Evolutionary conservation across 2,888 invertebrate species (phyloP), one percentile per base, ranked within the genome.

Genomic region (Galerucella nymphaeae): DNA sequence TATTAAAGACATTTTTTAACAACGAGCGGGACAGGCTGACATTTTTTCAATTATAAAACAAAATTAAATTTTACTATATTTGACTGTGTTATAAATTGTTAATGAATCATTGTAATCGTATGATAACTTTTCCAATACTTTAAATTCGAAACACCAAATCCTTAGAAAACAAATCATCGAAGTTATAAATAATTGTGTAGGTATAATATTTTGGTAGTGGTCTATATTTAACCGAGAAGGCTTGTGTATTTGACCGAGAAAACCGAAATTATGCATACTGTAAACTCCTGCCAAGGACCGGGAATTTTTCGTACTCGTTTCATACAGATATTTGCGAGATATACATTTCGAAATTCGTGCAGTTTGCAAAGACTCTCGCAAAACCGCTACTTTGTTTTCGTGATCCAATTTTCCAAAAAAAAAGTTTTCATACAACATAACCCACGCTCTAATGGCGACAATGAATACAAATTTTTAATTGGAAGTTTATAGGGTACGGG

Each of bases 251-350:
- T 73, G 73, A 73, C 73, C 70, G 73, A 73, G 66, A 73, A 73
- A 73, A 70, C 73, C 66, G 73, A 70, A 73, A 73, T 70, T 73
- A 70, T 73, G 73, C 70, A 73, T 68, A 71, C 55, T 59, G 59
- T 63, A 64, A 71, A 68, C 71, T 64, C 68, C 65, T 74, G 74
- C 74, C 74, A 74, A 71, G 74, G 74, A 74, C 68, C 71, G 64
- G 71, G 74, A 53, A 74, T 74, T 74, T 74, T 74, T 74, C 64
- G 74, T 71, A 65, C 71, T 74, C 71, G 68, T 71, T 74, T 71
- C 65, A 65, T 42, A 45, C 59, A 71, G 58, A 67, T 70, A 70
- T 71, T 73, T 66, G 67, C 58, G 67, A 71, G 65, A 70, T 66
- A 70, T 66, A 67, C 61, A 68, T 71, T 74, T 61, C 71, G 65